Conservation (phyloP, 1,140 invertebrate genomes). For the Neodiprion fabricii region DNA sequence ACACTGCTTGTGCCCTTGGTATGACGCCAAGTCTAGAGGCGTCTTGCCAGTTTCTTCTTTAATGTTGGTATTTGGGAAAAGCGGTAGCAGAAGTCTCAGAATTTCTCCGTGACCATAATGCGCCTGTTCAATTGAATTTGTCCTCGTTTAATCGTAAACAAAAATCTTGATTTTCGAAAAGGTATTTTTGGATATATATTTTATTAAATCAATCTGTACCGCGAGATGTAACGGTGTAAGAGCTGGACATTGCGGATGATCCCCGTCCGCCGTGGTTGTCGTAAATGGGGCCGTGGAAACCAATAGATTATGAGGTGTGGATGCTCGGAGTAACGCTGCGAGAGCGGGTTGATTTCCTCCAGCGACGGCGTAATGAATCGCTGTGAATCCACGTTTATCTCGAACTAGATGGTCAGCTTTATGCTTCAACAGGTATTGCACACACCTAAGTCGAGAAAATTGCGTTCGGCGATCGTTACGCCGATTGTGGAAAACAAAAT, state of each 20-base stretch:
- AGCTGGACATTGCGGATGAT: conserved; percentile 41
- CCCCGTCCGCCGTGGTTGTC: conserved; percentile 24
- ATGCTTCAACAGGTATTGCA: conserved; percentile 66
- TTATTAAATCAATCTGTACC: conserved; percentile 49
- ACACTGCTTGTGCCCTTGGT: conserved; percentile 63
- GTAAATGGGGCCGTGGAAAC: neutral
- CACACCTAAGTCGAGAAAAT: conserved; percentile 52
- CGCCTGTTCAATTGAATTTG: conserved; percentile 46
- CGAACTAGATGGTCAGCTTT: conserved; percentile 63
- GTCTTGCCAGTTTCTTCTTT: conserved; percentile 66
- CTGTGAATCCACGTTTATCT: conserved; percentile 63
- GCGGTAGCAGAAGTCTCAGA: conserved; percentile 59
- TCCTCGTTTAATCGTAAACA: conserved; percentile 1
- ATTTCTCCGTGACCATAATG: conserved; percentile 64
- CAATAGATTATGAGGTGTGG: conserved; percentile 21
- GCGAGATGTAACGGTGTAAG: conserved; percentile 68
- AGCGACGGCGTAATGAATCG: conserved; percentile 66
- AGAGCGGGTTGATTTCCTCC: conserved; percentile 54
- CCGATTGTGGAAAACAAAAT: conserved; percentile 7
- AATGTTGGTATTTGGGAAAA: conserved; percentile 64
- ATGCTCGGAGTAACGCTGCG: conserved; percentile 46
- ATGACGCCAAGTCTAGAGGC: conserved; percentile 67
- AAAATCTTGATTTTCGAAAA: neutral
- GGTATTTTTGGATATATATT: conserved; percentile 23
- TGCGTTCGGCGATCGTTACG: conserved; percentile 18